Base-by-base conservation (phyloP, 2,113 vertebrate species). In the Rattus norvegicus region DNA sequence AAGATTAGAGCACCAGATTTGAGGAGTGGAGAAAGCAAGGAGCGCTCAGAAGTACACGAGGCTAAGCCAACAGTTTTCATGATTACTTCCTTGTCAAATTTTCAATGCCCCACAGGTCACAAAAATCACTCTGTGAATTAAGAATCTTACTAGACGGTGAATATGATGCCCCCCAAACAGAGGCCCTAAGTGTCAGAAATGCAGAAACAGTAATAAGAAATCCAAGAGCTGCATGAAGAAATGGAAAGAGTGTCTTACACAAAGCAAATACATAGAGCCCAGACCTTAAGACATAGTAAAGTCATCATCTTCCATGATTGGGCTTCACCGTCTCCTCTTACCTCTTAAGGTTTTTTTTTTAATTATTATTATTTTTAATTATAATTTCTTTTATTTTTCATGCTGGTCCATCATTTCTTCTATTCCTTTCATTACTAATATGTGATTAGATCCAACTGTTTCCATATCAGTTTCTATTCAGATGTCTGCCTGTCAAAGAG, bases 301-400 rank as follows among this genome's bases (percentile, higher is more conserved):
- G 67, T 72, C 4, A 61, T 24, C 39, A 26, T 88, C 65, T 69
- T 73, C 22, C 56, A 54, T 88, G 39, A 69, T 63, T 61, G 30
- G 16, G 22, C 73, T 65, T 80, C 36, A 56, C 63, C 43, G 67
- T 36, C 24, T 79, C 81, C 33, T 59, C n/a, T 88, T 84, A 22
- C 26, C 30, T 43, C 83, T 75, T 70, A 36, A 47, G 49, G 52
- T 47, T 5, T 24, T 61, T 47, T 7, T 12, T 52, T 11, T 47
- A 0, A 5, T 69, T 69, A 4, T 91, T 87, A 75, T 1, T 49
- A 69, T 81, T 3, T 83, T 87, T 43, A 72, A 79, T 30, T 43
- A 75, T 2, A 79, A 39, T 73, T 94, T 52, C 7, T 88, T 97
- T 88, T 73, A 39, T 49, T 80, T 86, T 96, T 17, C 43, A 81